Evolutionary conservation across 2,797 vertebrate genomes (phyloP).

Genomic region (Thunnus albacares): DNA sequence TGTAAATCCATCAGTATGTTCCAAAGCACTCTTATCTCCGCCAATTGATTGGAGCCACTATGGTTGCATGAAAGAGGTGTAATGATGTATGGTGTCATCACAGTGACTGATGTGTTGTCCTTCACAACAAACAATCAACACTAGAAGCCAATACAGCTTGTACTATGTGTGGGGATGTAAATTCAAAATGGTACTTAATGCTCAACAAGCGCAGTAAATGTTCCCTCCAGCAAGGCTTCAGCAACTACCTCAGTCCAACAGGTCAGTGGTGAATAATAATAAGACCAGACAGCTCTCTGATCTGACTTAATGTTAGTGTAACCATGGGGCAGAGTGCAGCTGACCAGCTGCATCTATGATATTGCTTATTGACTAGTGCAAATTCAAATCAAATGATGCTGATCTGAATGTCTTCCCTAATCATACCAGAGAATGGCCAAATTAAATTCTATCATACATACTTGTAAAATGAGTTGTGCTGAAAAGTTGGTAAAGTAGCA

Average conservation of each 20-base stretch:
- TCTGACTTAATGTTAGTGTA: not conserved
- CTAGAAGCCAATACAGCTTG: conserved; percentile 18
- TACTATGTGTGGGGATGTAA: conserved; percentile 45
- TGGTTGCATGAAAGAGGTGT: conserved; percentile 29
- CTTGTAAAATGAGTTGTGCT: not conserved
- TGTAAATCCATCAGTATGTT: conserved; percentile 53
- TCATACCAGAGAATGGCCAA: not conserved
- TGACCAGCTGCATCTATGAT: not conserved
- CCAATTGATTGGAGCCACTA: conserved; percentile 49
- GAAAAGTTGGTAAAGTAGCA: not conserved
- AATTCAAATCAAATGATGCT: not conserved
- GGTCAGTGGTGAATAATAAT: not conserved
- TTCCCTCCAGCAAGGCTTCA: not conserved
- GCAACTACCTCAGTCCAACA: not conserved
- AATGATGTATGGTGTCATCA: conserved; percentile 73
- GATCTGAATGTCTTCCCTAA: not conserved
- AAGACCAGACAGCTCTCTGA: not conserved
- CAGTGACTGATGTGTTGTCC: conserved; percentile 69
- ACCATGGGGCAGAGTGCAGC: not conserved
- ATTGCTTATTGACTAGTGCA: not conserved
- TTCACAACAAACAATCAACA: conserved; percentile 61
- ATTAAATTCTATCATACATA: too few relatives aligned
- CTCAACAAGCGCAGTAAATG: conserved; percentile 38
- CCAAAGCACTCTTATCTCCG: conserved; percentile 39
- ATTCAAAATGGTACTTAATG: conserved; percentile 49